phyloP scores from a whole-genome alignment of 2,797 vertebrate genomes.

The Xenopus petersii region DNA sequence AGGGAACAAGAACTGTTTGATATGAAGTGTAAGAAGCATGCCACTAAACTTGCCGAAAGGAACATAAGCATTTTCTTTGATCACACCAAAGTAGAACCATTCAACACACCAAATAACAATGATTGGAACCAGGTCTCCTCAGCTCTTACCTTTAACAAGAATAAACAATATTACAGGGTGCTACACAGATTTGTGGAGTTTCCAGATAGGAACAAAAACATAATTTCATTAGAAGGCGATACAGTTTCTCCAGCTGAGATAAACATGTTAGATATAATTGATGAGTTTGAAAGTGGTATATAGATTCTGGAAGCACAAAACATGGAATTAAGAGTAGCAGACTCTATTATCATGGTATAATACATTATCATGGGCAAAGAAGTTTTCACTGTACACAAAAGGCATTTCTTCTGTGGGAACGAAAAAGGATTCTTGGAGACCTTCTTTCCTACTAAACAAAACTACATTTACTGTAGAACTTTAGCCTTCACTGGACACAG shows the following conservation, averaged over 20 bases:
- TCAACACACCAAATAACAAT: conserved; percentile 54
- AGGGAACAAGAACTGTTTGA: conserved; percentile 63
- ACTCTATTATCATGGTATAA: too few relatives aligned
- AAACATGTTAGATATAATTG: conserved; percentile 53
- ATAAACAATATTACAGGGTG: conserved; percentile 63
- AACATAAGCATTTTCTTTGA: conserved; percentile 72
- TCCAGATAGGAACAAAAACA: rapidly evolving
- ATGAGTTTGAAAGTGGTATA: background rate
- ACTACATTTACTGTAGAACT: too few relatives aligned
- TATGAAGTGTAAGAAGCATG: conserved; percentile 57
- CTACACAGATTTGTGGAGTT: conserved; percentile 63
- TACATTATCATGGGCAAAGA: too few relatives aligned
- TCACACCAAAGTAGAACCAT: background rate
- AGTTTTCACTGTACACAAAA: too few relatives aligned
- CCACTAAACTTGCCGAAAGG: conserved; percentile 65
- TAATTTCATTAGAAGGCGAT: background rate
- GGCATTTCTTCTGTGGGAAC: too few relatives aligned
- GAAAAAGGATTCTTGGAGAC: too few relatives aligned
- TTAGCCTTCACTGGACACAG: too few relatives aligned
- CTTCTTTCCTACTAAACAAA: too few relatives aligned
- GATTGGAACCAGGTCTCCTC: conserved; percentile 69
- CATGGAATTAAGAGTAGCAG: too few relatives aligned
- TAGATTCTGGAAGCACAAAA: background rate
- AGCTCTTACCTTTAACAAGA: conserved; percentile 54
- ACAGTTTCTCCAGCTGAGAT: conserved; percentile 1